Evolutionary conservation across 1,140 invertebrate genomes (phyloP).

Genomic region (Danaus melanippus): DNA sequence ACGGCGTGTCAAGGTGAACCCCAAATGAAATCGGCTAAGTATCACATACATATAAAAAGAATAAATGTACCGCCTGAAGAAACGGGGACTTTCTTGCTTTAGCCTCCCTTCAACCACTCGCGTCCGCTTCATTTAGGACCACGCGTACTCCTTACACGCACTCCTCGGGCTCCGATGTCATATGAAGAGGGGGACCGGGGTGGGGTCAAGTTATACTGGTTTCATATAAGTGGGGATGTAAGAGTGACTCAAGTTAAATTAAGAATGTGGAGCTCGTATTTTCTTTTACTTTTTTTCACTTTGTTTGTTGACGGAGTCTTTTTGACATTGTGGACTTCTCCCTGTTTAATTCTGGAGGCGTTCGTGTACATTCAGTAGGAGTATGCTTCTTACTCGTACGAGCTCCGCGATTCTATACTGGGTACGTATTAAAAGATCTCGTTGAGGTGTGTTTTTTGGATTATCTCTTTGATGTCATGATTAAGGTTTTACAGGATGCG

Average conservation of each 20-base stretch:
- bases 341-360: slow-evolving; percentile 59
- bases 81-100: slow-evolving; percentile 60
- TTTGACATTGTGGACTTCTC: slow-evolving; percentile 64
- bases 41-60: slow-evolving; percentile 55
- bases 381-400: slow-evolving; percentile 33
- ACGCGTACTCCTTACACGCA: slow-evolving; percentile 13
- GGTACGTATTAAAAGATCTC: slow-evolving; percentile 53
- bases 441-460: slow-evolving; percentile 61
- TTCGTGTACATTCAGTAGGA: slow-evolving; percentile 46
- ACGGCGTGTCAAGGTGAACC: slow-evolving; percentile 60
- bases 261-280: slow-evolving; percentile 67
- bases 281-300: slow-evolving; percentile 55
- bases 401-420: slow-evolving; percentile 37
- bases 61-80: slow-evolving; percentile 52
- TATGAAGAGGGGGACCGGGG: slow-evolving; percentile 2
- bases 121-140: slow-evolving; percentile 44
- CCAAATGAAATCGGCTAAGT: slow-evolving; percentile 48
- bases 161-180: slow-evolving; percentile 1
- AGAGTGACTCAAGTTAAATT: slow-evolving; percentile 71
- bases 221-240: slow-evolving; percentile 52
- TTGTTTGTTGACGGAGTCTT: slow-evolving; percentile 66
- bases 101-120: slow-evolving; percentile 37
- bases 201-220: slow-evolving; percentile 27
- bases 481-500: slow-evolving; percentile 51
- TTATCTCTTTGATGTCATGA: slow-evolving; percentile 62